Evolutionary conservation across 2,113 vertebrate species (phyloP), one percentile per base, ranked within the genome.

Genomic region (Microtus richardsoni): DNA sequence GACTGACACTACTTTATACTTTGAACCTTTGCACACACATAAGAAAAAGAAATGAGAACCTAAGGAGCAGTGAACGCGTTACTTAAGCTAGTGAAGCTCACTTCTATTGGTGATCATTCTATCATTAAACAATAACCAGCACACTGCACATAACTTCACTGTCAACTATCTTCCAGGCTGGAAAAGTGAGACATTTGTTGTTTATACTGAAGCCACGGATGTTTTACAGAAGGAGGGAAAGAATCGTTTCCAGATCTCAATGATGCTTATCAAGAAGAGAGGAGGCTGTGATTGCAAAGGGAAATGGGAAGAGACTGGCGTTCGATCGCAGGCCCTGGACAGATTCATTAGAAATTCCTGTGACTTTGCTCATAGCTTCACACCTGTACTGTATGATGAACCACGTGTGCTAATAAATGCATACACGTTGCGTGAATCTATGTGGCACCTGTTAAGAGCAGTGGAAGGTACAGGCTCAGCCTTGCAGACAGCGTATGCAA

Each of bases 141-240:
- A 83, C 5, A 82, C 28, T 14, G 10, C 17, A 80, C 21, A 87
- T 89, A 94, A 85, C 3, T 91, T 79, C 30, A 47, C 26, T 78
- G 30, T 47, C 74, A 90, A 78, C 58, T 4, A 10, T 47, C 3
- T 14, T 33, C 8, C 5, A 36, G 36, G 26, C 86, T 93, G 75
- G 9, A 91, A 54, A 92, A 96, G 41, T 36, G 47, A 94, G 79
- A 47, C 78, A 93, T 86, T 88, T 91, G 68, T 70, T 91, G 79
- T 93, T 94, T 91, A 73, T 64, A 71, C 58, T 41, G 64, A 91
- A 92, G 83, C 80, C 78, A 89, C 14, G 88, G 52, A 89, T 58
- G 89, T 91, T 97, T 97, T 88, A 94, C 74, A 94, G 60, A 91
- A 62, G 84, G 78, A 85, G 44, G 64, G 30, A 91, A 87, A 64